Evolutionary conservation across 2,888 invertebrate genomes (phyloP), one percentile per base, ranked within the genome.

Genomic region (Orthonevra nobilis): DNA sequence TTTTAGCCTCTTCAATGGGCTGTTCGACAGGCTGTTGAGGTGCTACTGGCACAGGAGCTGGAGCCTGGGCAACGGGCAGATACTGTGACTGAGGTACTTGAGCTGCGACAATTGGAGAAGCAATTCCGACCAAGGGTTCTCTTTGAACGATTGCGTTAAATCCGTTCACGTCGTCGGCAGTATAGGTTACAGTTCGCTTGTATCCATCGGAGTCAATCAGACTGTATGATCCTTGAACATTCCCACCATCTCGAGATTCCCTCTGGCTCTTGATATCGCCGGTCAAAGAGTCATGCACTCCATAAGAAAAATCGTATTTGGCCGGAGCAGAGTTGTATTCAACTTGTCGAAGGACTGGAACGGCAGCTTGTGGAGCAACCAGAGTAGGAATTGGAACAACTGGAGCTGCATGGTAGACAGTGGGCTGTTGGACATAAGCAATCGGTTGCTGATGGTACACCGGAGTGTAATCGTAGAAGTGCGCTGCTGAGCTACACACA

Each of bases 101-200:
- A 23, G 30, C 60, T 14, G 83, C 73, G 7, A 81, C 83, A 34
- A 83, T 77, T 10, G 82, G 81, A 20, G 83, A 64, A 26, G 82
- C 83, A 2, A 83, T 82, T 38, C 82, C 83, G 15, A 83, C 73
- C 61, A 87, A 46, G 7, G 90, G 90, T 83, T 90, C 90, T 79
- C 89, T 90, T 82, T 89, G 89, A 10, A 91, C 91, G 30, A 91
- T 89, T 38, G 91, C 91, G 84, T 91, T 91, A 85, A 91, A 91
- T 77, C 91, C 91, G 72, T 90, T 90, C 81, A 90, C 85, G 73
- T 89, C 88, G 84, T 91, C 91, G 61, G 91, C 91, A 15, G 90
- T 89, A 84, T 91, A 91, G 60, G 91, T 89, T 0, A 91, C 91
- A 19, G 89, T 90, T 77, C 91, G 89, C 84, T 89, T 90, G 82